Evolutionary conservation across 1,140 invertebrate species (phyloP), one percentile per base, ranked within the genome.

Genomic region (Cydia fagiglandana): DNA sequence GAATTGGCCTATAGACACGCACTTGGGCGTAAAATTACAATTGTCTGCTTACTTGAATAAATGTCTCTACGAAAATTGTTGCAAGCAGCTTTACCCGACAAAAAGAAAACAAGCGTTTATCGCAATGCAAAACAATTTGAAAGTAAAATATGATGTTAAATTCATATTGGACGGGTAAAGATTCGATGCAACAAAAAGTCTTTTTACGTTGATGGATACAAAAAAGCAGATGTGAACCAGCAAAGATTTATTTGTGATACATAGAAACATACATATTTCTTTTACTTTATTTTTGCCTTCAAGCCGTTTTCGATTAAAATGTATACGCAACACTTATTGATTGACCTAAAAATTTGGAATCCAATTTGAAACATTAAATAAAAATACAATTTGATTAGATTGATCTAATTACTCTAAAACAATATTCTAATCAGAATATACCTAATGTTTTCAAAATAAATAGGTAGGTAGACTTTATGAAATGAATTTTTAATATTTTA

Each of bases 1-100:
- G 45, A 47, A 47, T 47, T 15, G 13, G 45, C 45, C 0, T 45
- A 1, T 45, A 47, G 45, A 47, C 13, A 38, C 30, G 84, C 84
- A 83, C 78, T 86, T 78, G 85, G 77, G 82, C 81, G 85, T 84
- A 85, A 91, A 91, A 89, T 89, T 89, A 89, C 82, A 86, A 88
- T 81, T 82, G 84, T 86, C 82, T 82, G 79, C 79, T 82, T 81
- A 13, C 28, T 68, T 24, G n/a, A 41, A 70, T 38, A 70, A 70
- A 70, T 45, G 66, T 70, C 66, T 68, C 30, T 45, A 41, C 34
- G n/a, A 45, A 70, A 41, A 70, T 70, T 45, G 66, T 70, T 41
- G 66, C 66, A 70, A 41, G 66, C 34, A 28, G 4, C 20, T 34
- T 24, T 66, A 64, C 61, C 1, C 64, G 12, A 34, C 28, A 34